Percentiles rank a stretch among this genome's conserved stretches.
Evolutionary conservation across 2,888 invertebrate species (phyloP).

Genomic region (Siphonodentalium dalli): DNA sequence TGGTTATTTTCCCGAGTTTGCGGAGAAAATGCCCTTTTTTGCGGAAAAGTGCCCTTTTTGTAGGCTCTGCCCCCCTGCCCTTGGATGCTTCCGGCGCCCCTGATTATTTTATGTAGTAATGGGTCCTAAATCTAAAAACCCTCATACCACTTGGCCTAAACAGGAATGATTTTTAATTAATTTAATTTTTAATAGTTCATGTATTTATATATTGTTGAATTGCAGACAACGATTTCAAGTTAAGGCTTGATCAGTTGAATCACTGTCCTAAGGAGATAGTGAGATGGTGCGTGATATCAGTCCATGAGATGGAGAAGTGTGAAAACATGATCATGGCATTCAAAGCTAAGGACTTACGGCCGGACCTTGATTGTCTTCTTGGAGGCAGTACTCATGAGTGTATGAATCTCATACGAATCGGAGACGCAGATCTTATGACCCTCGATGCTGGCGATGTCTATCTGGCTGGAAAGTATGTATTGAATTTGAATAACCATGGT

Average conservation of each 20-base stretch:
- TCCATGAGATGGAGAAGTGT: conserved; percentile 89
- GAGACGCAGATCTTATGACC: conserved; percentile 63
- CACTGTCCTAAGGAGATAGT: conserved; percentile 84
- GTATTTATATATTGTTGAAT: not conserved
- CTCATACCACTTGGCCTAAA: too few species aligned
- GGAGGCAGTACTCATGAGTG: conserved; percentile 69
- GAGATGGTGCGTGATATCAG: conserved; percentile 89
- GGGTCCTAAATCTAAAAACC: too few species aligned
- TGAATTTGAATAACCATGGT: too few species aligned
- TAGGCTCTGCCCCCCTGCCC: too few species aligned
- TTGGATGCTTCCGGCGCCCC: too few species aligned
- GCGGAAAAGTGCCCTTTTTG: too few species aligned
- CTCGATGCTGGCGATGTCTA: conserved; percentile 66
- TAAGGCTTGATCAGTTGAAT: conserved; percentile 50
- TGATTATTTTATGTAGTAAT: too few species aligned
- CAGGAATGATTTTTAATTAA: too few species aligned
- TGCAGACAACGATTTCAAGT: conserved; percentile 48
- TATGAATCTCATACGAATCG: conserved; percentile 61
- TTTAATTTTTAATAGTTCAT: not conserved
- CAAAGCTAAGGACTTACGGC: conserved; percentile 68
- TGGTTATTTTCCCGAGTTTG: too few species aligned
- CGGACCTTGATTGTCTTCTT: conserved; percentile 79
- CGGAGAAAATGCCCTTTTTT: too few species aligned
- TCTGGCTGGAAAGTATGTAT: conserved; percentile 58
- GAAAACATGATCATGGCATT: conserved; percentile 67